phyloP scores from a whole-genome alignment of 2,113 vertebrate genomes.

The Garra rufa region DNA sequence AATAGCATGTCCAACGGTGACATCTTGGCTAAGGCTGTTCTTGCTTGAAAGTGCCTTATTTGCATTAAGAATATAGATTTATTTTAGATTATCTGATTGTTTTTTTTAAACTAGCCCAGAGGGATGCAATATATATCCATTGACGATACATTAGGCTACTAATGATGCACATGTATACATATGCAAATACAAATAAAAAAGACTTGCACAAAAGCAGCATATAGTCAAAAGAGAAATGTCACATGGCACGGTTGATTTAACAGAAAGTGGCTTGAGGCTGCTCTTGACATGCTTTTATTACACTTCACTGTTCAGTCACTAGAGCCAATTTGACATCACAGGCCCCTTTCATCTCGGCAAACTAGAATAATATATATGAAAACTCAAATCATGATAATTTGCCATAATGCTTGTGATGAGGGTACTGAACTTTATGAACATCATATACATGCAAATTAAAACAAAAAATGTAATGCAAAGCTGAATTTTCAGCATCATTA shows the following conservation, averaged over 20 bases:
- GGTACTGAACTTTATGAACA: not conserved
- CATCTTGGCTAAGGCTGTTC: not conserved
- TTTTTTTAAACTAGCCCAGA: not conserved
- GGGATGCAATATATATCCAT: not conserved
- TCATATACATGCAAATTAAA: not conserved
- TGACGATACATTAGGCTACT: not conserved
- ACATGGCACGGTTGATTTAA: conserved; percentile 40
- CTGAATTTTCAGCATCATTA: too few species aligned
- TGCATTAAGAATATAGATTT: conserved; percentile 37
- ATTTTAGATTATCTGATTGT: not conserved
- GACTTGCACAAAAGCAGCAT: conserved; percentile 34
- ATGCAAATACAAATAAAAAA: conserved; percentile 33
- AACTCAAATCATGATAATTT: not conserved
- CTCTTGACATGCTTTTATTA: conserved; percentile 43
- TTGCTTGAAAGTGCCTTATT: conserved; percentile 33
- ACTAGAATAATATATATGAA: not conserved
- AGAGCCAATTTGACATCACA: conserved; percentile 25
- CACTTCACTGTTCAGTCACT: conserved; percentile 24
- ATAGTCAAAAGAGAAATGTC: conserved; percentile 51
- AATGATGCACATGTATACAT: not conserved
- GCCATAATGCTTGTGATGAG: not conserved
- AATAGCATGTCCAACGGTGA: conserved; percentile 10
- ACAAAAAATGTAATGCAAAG: not conserved
- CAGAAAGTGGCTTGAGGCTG: conserved; percentile 40
- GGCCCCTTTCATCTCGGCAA: conserved; percentile 14